These are phyloP conservation scores for Apistogramma diplotaenia DNA, from an alignment of 2,113 vertebrate genomes.

Conservation along the genomic window DNA sequence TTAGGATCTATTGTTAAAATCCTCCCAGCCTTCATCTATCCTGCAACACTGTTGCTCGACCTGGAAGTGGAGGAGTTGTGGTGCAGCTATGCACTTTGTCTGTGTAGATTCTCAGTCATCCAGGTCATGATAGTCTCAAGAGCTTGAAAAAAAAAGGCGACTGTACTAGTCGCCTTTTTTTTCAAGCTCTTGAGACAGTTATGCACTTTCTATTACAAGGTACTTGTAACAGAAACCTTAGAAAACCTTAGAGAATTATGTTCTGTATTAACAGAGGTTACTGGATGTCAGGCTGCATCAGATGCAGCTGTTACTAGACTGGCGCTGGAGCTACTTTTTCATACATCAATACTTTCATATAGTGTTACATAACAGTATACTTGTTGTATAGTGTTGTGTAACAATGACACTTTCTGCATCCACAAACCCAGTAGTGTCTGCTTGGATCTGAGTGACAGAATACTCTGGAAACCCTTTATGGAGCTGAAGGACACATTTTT, in stretches of 20 bases:
- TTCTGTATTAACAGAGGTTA: background rate
- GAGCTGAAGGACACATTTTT: no score
- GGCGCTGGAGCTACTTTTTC: background rate
- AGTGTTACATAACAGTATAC: no score
- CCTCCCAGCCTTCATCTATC: background rate
- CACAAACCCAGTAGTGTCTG: no score
- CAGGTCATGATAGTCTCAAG: no score
- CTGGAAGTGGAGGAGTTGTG: background rate
- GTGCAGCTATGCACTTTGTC: background rate
- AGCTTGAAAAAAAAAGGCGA: no score
- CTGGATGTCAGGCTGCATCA: background rate
- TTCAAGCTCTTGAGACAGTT: background rate
- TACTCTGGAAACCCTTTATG: no score
- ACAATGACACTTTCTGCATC: no score
- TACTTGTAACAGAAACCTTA: background rate
- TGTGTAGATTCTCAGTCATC: no score
- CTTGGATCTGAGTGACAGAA: no score
- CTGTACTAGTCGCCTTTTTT: no score
- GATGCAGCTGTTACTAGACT: background rate
- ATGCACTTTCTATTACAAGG: background rate
- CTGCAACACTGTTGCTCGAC: conserved; percentile 1
- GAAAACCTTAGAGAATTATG: no score
- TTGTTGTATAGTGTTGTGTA: no score
- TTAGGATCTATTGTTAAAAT: background rate
- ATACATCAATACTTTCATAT: background rate